These are phyloP conservation scores for Monopis laevigella DNA, from an alignment of 2,888 invertebrate genomes.

Conservation along the genomic window DNA sequence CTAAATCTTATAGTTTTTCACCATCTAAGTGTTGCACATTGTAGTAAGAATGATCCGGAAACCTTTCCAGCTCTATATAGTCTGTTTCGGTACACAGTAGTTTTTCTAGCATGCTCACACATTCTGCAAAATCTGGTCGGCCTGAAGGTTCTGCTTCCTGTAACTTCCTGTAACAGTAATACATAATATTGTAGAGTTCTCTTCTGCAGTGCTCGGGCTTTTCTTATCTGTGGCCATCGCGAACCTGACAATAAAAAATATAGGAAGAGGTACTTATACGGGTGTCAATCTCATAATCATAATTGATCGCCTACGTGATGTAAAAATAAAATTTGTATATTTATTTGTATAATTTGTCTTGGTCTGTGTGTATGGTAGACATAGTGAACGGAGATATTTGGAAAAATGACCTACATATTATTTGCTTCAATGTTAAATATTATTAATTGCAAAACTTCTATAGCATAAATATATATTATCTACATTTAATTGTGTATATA, in stretches of 20 bases:
- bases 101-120: slow-evolving; percentile 82
- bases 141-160: slow-evolving; percentile 84
- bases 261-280: too few relatives aligned
- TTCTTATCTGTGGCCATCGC: slow-evolving; percentile 89
- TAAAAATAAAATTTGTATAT: too few relatives aligned
- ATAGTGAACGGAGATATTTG: too few relatives aligned
- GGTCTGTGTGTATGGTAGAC: too few relatives aligned
- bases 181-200: slow-evolving; percentile 94
- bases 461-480: too few relatives aligned
- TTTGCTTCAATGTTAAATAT: too few relatives aligned
- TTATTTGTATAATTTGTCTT: too few relatives aligned
- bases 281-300: too few relatives aligned
- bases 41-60: slow-evolving; percentile 93
- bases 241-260: slow-evolving; percentile 65
- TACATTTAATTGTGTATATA: too few relatives aligned
- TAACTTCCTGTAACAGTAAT: slow-evolving; percentile 97
- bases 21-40: slow-evolving; percentile 87
- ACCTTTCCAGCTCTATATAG: slow-evolving; percentile 91
- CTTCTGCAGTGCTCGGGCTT: slow-evolving; percentile 94
- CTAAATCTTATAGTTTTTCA: slow-evolving; percentile 67
- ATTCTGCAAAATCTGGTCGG: slow-evolving; percentile 85
- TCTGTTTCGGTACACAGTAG: slow-evolving; percentile 90
- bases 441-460: too few relatives aligned
- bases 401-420: too few relatives aligned
- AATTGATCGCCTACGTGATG: too few relatives aligned